Base-by-base conservation (phyloP, 1,140 invertebrate genomes). In the Bombus sibiricus region DNA sequence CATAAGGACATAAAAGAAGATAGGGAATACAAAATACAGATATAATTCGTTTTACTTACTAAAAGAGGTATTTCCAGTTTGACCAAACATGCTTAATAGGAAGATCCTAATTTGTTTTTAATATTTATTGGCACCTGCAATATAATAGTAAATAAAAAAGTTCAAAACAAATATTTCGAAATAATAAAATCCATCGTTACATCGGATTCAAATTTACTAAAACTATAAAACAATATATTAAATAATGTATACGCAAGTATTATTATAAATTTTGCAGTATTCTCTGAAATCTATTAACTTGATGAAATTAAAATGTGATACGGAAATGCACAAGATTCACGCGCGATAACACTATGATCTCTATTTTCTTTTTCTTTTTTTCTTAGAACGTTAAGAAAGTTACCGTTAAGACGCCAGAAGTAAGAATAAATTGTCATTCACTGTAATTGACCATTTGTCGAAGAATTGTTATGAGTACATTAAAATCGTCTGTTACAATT, bases 51-150 rank as follows among this genome's bases (percentile, higher is more conserved):
- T 76, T 64, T 75, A 89, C 89, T 79, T 90, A 93, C 93, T 92
- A 53, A 94, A 94, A 0, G 93, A 92, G 28, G 91, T 83, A 83
- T 92, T 94, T 82, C 90, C 92, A 53, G 89, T 32, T 90, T 94
- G 93, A 13, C 93, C 93, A 87, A 94, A 94, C 93, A 94, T 94
- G 10, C 69, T 92, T 71, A 91, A 22, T 13, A 34, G 6, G 13
- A 47, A 12, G 22, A 2, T 34, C 22, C 25, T 25, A 12, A 62
- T 37, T 43, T 72, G 25, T 8, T 34, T 34, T 72, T 8, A 34
- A 43, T 22, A 47, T 15, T 41, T 68, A 59, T n/a, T 22, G 59
- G 15, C 47, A 57, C 47, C 74, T 83, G 22, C n/a, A 53, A 83
- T 47, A 64, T 25, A 22, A 22, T 15, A 28, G 0, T 62, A 53